Base-by-base conservation (phyloP, 2,797 vertebrate species). In the Hydrolagus colliei region DNA sequence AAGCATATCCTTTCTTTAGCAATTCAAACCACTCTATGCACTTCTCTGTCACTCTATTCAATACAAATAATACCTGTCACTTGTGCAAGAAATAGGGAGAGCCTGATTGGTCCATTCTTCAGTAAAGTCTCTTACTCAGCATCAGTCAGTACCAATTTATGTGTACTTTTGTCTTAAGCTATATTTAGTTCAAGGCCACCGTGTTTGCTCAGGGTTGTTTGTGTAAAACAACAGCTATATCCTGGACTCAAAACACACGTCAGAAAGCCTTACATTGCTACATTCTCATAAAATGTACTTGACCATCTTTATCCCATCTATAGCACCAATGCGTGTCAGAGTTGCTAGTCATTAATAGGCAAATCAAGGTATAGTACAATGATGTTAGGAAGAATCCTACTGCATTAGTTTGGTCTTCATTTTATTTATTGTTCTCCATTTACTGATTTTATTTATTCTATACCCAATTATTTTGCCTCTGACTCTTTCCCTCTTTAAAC, bases 111-210 rank as follows among this genome's bases (percentile, higher is more conserved):
- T 8, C 8, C 27, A 67, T n/a, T 32, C 67, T 80, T 65, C 13
- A 6, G 16, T 12, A 14, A 35, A 7, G 22, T 32, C 32, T 16
- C 62, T 32, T 67, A 16, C 65, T 3, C 22, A 16, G 62, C 59
- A 63, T 67, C 27, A 80, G 2, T 63, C 4, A 62, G 12, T 62
- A 78, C 76, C 78, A 63, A 9, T 32, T 80, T 16, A 80, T 80
- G 65, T 80, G 22, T 65, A 8, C 4, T 80, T 79, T 80, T 80
- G 22, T 35, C 61, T 6, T 80, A 27, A 80, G 32, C 78, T 80
- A 65, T 80, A 32, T 63, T 80, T 80, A 65, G 78, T 80, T 65
- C 78, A 80, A 79, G 59, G 59, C 27, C 22, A n/a, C 61, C 4
- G 16, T 63, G n/a, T 80, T 14, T 32, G 61, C 12, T 62, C 62